These are phyloP conservation scores for Drosophila athabasca DNA, from an alignment of 1,140 invertebrate species.

Conservation along the genomic window DNA sequence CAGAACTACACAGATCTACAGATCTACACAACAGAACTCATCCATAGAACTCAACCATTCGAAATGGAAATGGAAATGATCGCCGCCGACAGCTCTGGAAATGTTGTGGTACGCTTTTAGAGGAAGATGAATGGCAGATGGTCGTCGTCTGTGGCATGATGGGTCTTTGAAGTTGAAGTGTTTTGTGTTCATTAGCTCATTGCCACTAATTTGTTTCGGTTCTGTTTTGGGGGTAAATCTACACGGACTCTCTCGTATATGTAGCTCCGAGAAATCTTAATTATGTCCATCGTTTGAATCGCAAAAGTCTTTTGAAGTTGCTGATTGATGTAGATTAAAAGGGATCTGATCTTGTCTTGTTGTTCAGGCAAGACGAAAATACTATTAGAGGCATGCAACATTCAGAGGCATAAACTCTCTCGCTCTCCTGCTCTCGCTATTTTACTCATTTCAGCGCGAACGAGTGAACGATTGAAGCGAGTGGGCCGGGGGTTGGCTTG, in stretches of 20 bases:
- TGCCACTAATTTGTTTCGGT: conserved; percentile 49
- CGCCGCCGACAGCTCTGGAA: conserved; percentile 36
- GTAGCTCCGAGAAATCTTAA: conserved; percentile 58
- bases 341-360: conserved; percentile 3
- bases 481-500: too few species aligned
- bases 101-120: too few species aligned
- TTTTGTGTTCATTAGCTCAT: conserved; percentile 73
- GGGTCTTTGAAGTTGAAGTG: conserved; percentile 65
- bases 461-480: too few species aligned
- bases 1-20: not conserved
- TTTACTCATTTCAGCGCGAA: too few species aligned
- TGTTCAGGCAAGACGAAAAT: not conserved
- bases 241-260: not conserved
- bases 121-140: conserved; percentile 76
- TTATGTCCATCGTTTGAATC: conserved; percentile 34
- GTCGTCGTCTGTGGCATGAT: conserved; percentile 27
- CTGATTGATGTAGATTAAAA: conserved; percentile 8
- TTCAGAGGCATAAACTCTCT: too few species aligned
- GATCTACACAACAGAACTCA: conserved; percentile 6
- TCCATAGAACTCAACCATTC: conserved; percentile 50
- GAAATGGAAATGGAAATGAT: conserved; percentile 64
- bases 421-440: too few species aligned
- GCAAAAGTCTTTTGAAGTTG: conserved; percentile 13
- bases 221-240: conserved; percentile 8
- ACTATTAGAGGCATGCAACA: not conserved